A percentile compares a stretch with the other conserved stretches of the same genome.
Conservation (phyloP, 2,888 invertebrate species). For the Elmis aenea region DNA sequence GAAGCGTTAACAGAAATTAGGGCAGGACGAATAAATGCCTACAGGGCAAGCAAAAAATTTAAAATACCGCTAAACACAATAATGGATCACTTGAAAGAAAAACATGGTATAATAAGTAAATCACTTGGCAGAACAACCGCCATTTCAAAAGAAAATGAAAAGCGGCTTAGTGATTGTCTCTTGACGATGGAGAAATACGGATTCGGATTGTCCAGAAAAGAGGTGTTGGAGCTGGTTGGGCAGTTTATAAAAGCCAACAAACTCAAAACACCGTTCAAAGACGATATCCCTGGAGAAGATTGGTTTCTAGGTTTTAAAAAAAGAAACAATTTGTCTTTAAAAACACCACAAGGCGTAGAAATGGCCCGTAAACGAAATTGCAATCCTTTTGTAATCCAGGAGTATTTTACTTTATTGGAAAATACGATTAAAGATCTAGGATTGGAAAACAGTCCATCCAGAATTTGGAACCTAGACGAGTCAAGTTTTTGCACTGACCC, state of each 20-base stretch:
- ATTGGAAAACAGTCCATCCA: slow-evolving; percentile 26
- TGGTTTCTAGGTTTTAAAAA: too few relatives aligned
- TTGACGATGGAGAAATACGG: slow-evolving; percentile 28
- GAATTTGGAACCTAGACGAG: slow-evolving; percentile 15
- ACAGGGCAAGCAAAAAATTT: slow-evolving; percentile 14
- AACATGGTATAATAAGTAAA: slow-evolving; percentile 19
- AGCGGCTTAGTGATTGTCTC: slow-evolving; percentile 26
- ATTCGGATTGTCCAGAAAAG: slow-evolving; percentile 14
- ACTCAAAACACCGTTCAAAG: too few relatives aligned
- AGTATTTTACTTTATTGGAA: slow-evolving; percentile 10
- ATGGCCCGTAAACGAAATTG: slow-evolving; percentile 7
- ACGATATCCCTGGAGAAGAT: too few relatives aligned
- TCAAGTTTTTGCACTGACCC: slow-evolving; percentile 13
- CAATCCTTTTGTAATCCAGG: slow-evolving; percentile 10
- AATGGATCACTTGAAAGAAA: slow-evolving; percentile 21
- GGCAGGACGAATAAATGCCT: slow-evolving; percentile 12
- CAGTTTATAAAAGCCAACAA: too few relatives aligned
- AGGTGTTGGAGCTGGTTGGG: slow-evolving; percentile 10
- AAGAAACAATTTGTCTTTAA: too few relatives aligned
- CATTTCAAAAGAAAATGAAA: slow-evolving; percentile 28
- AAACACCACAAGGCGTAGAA: slow-evolving; percentile 11
- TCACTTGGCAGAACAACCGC: slow-evolving; percentile 26
- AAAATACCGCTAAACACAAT: slow-evolving; percentile 24
- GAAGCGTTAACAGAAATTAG: slow-evolving; percentile 19
- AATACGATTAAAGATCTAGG: slow-evolving; percentile 16